These are phyloP conservation scores for Xestia rhomboidea DNA, from an alignment of 2,888 invertebrate species.

Conservation along the genomic window DNA sequence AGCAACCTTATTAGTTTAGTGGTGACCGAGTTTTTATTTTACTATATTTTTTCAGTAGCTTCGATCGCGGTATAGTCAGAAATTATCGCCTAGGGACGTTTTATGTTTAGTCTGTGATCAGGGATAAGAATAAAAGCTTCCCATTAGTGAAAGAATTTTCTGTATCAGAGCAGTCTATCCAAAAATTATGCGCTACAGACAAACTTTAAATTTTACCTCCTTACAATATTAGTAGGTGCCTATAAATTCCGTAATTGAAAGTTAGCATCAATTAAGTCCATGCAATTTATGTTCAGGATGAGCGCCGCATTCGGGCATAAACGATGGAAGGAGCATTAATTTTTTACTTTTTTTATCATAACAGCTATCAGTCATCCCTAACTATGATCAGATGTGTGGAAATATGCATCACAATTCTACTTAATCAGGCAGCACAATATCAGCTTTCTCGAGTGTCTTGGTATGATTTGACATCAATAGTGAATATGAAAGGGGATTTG, in stretches of 20 bases:
- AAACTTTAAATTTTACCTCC: neutral
- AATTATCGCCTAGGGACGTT: neutral
- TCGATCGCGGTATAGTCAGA: neutral
- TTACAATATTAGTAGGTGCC: neutral
- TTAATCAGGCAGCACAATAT: no score
- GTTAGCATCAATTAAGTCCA: neutral
- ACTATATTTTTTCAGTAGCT: neutral
- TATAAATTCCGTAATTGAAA: no score
- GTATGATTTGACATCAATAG: no score
- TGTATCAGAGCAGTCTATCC: neutral
- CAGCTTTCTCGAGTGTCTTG: no score
- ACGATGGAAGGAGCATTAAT: neutral
- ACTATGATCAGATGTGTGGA: no score
- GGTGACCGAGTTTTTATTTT: constrained; percentile 28
- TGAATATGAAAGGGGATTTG: no score
- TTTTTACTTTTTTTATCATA: no score
- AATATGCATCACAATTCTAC: no score
- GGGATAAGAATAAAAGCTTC: neutral
- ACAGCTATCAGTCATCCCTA: no score
- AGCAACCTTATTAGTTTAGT: no score
- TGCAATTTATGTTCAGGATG: neutral
- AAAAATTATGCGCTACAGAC: neutral
- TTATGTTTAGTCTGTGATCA: neutral
- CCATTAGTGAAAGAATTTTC: neutral
- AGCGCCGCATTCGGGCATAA: neutral